A percentile compares a stretch with the other conserved stretches of the same genome.
These are phyloP conservation scores for Wiebesia pumilae DNA, from an alignment of 1,140 invertebrate genomes.

Conservation along the genomic window DNA sequence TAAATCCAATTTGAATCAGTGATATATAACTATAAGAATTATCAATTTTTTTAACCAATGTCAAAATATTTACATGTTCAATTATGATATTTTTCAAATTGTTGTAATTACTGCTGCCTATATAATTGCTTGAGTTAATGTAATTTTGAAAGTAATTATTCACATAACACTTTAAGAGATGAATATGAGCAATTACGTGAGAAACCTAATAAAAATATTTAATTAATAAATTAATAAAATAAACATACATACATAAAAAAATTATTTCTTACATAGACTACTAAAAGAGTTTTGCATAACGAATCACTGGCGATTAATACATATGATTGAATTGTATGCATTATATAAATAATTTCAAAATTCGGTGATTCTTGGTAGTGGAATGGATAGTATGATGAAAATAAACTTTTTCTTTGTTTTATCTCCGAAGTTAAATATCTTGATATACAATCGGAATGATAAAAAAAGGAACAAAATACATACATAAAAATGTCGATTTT, in stretches of 20 bases:
- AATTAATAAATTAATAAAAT: background rate
- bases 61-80: conserved; percentile 23
- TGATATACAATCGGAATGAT: background rate
- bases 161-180: background rate
- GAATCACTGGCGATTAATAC: background rate
- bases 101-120: background rate
- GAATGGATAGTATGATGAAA: conserved; percentile 27
- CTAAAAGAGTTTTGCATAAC: conserved; percentile 25
- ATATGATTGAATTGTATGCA: background rate
- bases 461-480: background rate
- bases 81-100: background rate
- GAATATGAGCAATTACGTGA: background rate
- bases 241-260: background rate
- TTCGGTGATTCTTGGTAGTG: background rate
- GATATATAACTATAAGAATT: background rate
- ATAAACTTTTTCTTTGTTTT: background rate
- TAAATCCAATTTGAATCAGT: conserved; percentile 23
- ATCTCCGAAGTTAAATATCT: background rate
- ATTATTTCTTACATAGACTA: background rate
- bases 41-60: conserved; percentile 31
- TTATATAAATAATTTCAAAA: conserved; percentile 16
- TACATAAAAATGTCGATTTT: conserved; percentile 4
- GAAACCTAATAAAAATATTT: conserved; percentile 8
- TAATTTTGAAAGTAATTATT: background rate
- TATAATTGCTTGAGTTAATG: background rate